phyloP scores from a whole-genome alignment of 2,888 invertebrate species.

The Smittia sp. region DNA sequence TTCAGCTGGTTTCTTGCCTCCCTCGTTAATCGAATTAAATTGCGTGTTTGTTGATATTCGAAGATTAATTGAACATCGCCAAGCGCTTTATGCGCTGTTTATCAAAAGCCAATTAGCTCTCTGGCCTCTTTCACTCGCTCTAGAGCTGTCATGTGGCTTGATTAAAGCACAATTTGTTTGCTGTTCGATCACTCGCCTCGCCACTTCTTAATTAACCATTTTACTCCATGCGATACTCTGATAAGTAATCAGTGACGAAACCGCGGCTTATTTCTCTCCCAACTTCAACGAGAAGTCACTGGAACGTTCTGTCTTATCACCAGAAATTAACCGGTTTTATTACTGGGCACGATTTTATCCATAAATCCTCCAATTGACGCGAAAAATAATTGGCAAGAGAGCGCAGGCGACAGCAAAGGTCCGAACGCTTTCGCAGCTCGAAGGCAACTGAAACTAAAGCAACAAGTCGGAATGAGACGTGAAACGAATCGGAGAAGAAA shows the following conservation, averaged over 20 bases:
- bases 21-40: slow-evolving; percentile 3
- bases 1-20: background rate
- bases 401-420: background rate
- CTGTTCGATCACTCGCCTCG: background rate
- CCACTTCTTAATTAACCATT: background rate
- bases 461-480: slow-evolving; percentile 17
- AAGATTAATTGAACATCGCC: background rate
- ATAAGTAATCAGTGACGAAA: slow-evolving; percentile 16
- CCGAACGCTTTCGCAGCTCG: slow-evolving; percentile 23
- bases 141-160: background rate
- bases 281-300: no score
- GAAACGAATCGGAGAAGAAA: background rate
- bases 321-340: slow-evolving; percentile 13
- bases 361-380: slow-evolving; percentile 8
- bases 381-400: background rate
- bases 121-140: background rate
- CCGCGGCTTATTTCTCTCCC: background rate
- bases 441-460: slow-evolving; percentile 13
- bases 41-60: slow-evolving; percentile 22
- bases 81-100: background rate
- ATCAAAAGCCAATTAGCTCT: slow-evolving; percentile 15
- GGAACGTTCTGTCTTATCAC: background rate
- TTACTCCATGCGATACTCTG: background rate
- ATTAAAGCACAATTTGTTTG: background rate
- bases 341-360: background rate